Evolutionary conservation across 92 coral and sea anemone species (phyloP).

Genomic region (Zoanthus sociatus): DNA sequence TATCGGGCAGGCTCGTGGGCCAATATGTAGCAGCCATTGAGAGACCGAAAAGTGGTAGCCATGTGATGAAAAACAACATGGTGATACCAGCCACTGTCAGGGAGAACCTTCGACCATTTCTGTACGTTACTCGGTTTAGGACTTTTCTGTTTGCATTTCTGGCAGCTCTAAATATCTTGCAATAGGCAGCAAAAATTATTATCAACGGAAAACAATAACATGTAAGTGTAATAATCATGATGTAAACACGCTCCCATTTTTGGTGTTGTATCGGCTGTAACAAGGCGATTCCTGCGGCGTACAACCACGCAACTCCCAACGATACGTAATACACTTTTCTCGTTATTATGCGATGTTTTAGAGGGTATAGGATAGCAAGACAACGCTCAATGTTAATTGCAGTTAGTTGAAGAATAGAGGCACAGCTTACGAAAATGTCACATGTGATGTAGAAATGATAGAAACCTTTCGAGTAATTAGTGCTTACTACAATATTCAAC

Average conservation of each 20-base stretch:
- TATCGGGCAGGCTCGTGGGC: conserved; percentile 69
- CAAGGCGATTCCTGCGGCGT: conserved; percentile 75
- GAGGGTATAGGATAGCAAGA: conserved; percentile 82
- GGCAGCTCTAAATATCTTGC: conserved; percentile 61
- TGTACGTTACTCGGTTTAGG: background rate
- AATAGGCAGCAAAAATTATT: conserved; percentile 75
- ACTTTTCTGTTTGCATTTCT: conserved; percentile 2
- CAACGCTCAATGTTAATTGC: conserved; percentile 87
- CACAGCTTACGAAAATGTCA: conserved; percentile 90
- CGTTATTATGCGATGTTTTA: conserved; percentile 75
- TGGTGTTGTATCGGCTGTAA: conserved; percentile 83
- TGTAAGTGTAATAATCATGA: conserved; percentile 56
- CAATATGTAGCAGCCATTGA: conserved; percentile 74
- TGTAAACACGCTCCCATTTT: conserved; percentile 82
- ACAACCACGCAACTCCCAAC: conserved; percentile 71
- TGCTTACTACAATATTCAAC: conserved; percentile 58
- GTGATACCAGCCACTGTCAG: conserved; percentile 80
- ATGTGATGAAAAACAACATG: conserved; percentile 78
- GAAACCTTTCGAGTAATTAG: conserved; percentile 16
- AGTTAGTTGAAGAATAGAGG: conserved; percentile 87
- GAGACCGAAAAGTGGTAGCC: conserved; percentile 84
- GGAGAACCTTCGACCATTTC: conserved; percentile 65
- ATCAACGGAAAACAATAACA: conserved; percentile 79
- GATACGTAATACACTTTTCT: conserved; percentile 67
- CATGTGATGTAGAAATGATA: conserved; percentile 89